Conservation (phyloP, 2,888 invertebrate species). For the Prosapia bicincta region DNA sequence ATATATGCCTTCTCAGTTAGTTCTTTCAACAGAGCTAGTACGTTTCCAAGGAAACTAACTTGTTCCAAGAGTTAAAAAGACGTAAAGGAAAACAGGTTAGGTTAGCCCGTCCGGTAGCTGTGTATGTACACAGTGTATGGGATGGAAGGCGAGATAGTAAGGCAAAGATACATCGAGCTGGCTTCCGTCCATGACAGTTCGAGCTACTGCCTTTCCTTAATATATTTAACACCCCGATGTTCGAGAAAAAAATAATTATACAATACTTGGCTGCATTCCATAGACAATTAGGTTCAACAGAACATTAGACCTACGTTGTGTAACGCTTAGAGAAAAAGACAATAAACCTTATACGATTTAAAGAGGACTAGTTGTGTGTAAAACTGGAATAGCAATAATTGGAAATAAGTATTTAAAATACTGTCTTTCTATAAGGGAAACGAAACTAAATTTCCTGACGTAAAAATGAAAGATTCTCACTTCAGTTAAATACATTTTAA, state of each 20-base stretch:
- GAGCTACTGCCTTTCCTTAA: neutral
- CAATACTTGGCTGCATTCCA: neutral
- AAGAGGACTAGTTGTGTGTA: too few relatives aligned
- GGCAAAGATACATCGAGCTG: neutral
- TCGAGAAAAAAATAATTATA: neutral
- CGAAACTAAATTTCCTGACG: too few relatives aligned
- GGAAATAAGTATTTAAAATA: too few relatives aligned
- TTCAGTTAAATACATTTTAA: too few relatives aligned
- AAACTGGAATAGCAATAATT: too few relatives aligned
- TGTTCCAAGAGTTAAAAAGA: neutral
- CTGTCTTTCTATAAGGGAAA: too few relatives aligned
- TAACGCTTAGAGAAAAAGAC: too few relatives aligned
- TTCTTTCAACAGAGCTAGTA: neutral
- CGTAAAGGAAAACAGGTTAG: neutral
- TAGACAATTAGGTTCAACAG: neutral
- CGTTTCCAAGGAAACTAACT: neutral
- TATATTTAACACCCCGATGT: neutral
- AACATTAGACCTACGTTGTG: too few relatives aligned
- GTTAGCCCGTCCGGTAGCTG: neutral
- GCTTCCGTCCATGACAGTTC: neutral
- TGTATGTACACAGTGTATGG: neutral
- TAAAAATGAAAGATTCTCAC: too few relatives aligned
- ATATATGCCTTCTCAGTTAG: neutral
- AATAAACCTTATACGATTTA: too few relatives aligned
- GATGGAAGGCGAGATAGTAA: neutral